Evolutionary conservation across 2,888 invertebrate species (phyloP).

Genomic region (Allacma fusca): DNA sequence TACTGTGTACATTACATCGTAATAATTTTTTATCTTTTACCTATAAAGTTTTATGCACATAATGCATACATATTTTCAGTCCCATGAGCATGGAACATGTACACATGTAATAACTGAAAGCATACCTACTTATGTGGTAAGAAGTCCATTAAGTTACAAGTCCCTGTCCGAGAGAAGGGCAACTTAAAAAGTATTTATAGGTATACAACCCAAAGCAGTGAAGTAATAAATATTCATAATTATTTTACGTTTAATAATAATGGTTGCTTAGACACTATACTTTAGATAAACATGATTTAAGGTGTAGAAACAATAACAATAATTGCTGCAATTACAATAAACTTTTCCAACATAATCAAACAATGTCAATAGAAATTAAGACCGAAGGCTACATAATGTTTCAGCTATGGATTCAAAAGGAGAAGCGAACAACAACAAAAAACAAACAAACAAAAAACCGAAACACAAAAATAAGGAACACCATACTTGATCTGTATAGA

Average conservation of each 20-base stretch:
- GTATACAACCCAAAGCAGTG: conserved; percentile 4
- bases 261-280: background rate
- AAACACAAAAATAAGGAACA: conserved; percentile 25
- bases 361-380: conserved; percentile 34
- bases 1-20: conserved; percentile 32
- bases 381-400: conserved; percentile 21
- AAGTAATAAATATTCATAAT: conserved; percentile 19
- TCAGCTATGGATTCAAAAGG: conserved; percentile 16
- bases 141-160: conserved; percentile 16
- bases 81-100: conserved; percentile 1
- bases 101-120: conserved; percentile 16
- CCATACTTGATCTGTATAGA: conserved; percentile 22
- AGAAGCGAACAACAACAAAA: conserved; percentile 25
- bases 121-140: conserved; percentile 2
- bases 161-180: conserved; percentile 8
- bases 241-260: conserved; percentile 16
- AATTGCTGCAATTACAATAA: conserved; percentile 25
- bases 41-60: conserved; percentile 7
- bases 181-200: conserved; percentile 8
- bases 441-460: conserved; percentile 20
- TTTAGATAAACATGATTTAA: conserved; percentile 24
- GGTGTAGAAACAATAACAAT: conserved; percentile 13
- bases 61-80: conserved; percentile 9
- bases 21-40: conserved; percentile 17
- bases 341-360: conserved; percentile 17